Evolutionary conservation across 2,113 vertebrate genomes (phyloP).

Genomic region (Butorides virescens): DNA sequence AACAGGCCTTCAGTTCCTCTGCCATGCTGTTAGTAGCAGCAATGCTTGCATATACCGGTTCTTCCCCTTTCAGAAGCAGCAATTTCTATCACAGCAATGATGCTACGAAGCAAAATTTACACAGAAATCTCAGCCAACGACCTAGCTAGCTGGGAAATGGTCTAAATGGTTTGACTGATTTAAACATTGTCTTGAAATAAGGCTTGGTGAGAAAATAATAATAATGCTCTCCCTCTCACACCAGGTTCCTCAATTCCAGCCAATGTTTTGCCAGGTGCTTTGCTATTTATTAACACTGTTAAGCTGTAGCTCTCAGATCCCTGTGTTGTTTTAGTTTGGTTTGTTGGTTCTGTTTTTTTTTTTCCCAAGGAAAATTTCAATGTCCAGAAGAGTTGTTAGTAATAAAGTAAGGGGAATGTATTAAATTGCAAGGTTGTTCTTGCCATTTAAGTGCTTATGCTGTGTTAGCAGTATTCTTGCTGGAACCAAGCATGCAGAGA

Average conservation of each 20-base stretch:
- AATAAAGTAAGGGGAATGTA: not conserved
- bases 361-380: not conserved
- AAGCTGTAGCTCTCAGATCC: not conserved
- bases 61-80: not conserved
- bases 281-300: not conserved
- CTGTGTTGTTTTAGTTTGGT: not conserved
- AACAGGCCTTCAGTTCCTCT: not conserved
- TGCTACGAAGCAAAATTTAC: not conserved
- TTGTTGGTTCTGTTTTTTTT: not conserved
- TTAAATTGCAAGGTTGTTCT: not conserved
- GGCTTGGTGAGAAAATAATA: not conserved
- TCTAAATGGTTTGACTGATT: not conserved
- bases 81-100: not conserved
- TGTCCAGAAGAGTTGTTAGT: not conserved
- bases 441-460: not conserved
- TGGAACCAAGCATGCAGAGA: not conserved
- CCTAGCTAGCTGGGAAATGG: not conserved
- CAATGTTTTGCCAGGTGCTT: conserved; percentile 20
- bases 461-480: not conserved
- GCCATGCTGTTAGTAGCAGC: not conserved
- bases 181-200: not conserved
- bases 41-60: not conserved
- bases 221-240: not conserved
- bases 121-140: not conserved
- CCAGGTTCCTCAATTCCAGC: not conserved